Base-by-base conservation (phyloP, 2,113 vertebrate species). In the Rhinichthys klamathensis region DNA sequence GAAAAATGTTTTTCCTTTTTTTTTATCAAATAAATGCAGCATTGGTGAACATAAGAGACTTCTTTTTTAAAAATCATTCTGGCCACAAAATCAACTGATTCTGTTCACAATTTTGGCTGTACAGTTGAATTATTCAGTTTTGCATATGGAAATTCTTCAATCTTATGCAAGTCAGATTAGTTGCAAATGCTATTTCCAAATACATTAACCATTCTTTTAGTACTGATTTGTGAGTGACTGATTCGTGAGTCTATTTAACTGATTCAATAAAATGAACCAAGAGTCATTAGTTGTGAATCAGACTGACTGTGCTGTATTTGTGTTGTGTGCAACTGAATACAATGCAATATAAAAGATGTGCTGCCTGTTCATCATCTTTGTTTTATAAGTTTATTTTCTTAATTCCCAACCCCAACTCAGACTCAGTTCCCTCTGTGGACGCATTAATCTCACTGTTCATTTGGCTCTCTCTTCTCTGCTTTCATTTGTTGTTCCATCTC, bases 401-500 rank as follows among this genome's bases (percentile, higher is more conserved):
- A n/a, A 79, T 60, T 60, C 56, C 58, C 35, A 46, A 13, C 15
- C 13, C 23, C 6, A 63, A 27, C 12, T 41, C 61, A 1, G 9
- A 21, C 60, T 27, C 67, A 30, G 13, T 23, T n/a, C 56, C 51
- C 27, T 44, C 60, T 30, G 79, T 32, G 41, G 18, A 49, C 3
- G 61, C 27, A 81, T 81, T 81, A 67, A 81, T 81, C 79, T 67
- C 44, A 32, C 16, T 1, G 61, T 51, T 51, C 41, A 51, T 81
- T 81, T 81, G 38, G 60, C 78, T 81, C 32, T 13, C 54, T 60
- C n/a, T 11, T 41, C 10, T 41, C 32, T 25, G 56, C 12, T 79
- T 27, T 67, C 27, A 30, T 81, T 67, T 80, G 78, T 80, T 65
- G n/a, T 80, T 80, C 78, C 60, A 80, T 51, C 44, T 81, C 63